Percentiles rank a stretch among this genome's conserved stretches.
phyloP scores from a whole-genome alignment of 2,113 vertebrate species.

The Orthonyx spaldingii region DNA sequence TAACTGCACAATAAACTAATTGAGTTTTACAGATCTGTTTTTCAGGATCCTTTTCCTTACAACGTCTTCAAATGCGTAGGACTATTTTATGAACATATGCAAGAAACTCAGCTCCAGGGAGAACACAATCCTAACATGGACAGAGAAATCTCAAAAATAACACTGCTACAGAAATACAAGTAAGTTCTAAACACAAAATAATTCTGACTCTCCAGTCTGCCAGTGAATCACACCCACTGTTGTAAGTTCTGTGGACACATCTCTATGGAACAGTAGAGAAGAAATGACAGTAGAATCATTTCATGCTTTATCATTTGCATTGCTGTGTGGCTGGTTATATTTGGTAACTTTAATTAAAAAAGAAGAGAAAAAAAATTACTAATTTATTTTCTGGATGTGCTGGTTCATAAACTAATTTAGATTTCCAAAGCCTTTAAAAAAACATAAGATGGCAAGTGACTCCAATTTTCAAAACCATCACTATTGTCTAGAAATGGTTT shows the following conservation, averaged over 20 bases:
- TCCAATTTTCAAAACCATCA: background rate
- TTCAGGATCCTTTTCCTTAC: background rate
- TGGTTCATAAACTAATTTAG: background rate
- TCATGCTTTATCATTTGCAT: background rate
- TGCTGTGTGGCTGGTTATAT: background rate
- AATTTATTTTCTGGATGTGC: background rate
- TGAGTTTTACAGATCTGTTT: background rate
- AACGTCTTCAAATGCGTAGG: rapidly evolving
- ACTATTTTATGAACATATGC: background rate
- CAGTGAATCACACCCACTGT: background rate
- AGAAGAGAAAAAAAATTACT: background rate
- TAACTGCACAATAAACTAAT: background rate
- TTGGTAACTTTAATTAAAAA: background rate
- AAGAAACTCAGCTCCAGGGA: background rate
- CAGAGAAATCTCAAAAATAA: background rate
- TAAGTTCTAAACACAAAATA: background rate
- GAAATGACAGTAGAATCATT: background rate
- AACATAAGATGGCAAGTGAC: background rate
- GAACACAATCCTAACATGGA: background rate
- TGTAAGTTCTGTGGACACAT: background rate
- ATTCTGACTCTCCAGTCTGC: background rate
- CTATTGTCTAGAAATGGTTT: background rate
- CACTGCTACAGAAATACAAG: background rate
- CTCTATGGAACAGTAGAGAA: background rate
- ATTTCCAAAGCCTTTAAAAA: background rate